Conservation (phyloP, 2,113 vertebrate genomes). For the Otus sunia region DNA sequence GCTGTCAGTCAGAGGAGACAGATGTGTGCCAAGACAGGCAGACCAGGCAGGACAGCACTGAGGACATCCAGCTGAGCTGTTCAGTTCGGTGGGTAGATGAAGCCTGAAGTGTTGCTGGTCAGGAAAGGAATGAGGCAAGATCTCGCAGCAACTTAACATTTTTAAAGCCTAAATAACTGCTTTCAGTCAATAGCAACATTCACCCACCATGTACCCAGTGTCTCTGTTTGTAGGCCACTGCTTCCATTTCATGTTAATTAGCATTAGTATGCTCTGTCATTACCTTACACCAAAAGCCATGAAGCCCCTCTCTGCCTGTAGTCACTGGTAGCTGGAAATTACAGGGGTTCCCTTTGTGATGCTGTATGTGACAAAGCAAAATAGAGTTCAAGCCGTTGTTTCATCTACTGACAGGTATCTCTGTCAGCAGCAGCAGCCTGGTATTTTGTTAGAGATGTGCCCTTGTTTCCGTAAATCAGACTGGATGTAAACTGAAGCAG, state of each 20-base stretch:
- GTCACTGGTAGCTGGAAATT: background rate
- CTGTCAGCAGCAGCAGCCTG: background rate
- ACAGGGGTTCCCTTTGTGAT: background rate
- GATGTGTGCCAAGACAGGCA: background rate
- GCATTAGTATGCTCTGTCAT: background rate
- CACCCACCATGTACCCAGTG: background rate
- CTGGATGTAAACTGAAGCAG: background rate
- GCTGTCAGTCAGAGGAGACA: background rate
- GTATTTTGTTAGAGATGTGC: background rate
- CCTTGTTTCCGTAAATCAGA: background rate
- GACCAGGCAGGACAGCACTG: background rate
- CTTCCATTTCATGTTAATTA: background rate
- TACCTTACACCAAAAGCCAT: background rate
- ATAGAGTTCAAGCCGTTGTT: background rate
- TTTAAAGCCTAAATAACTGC: background rate
- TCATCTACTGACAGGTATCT: background rate
- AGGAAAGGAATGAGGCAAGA: background rate
- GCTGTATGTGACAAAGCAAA: background rate
- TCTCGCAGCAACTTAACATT: background rate
- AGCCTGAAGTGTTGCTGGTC: background rate
- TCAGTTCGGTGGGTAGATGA: background rate
- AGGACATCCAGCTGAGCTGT: fast-evolving
- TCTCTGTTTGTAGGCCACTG: background rate
- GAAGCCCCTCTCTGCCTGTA: background rate
- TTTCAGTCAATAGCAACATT: background rate